phyloP scores from a whole-genome alignment of 2,888 invertebrate genomes.

The Chromoteleia sp. region DNA sequence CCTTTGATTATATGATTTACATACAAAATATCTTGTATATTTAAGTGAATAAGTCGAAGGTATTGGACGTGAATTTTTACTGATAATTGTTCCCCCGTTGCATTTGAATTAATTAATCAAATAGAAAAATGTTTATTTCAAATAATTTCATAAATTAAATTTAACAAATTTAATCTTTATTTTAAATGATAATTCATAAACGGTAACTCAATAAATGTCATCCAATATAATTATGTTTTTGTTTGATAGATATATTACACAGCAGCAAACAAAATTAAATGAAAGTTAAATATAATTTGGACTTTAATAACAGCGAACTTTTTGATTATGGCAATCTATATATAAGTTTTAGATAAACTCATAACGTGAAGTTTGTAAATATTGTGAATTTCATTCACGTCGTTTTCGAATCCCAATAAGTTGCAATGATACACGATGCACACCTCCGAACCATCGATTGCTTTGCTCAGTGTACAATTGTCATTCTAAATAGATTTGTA shows the following conservation, averaged over 20 bases:
- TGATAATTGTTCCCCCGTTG: background rate
- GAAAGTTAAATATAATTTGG: constrained; percentile 20
- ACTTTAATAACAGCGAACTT: constrained; percentile 4
- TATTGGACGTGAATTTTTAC: constrained; percentile 2
- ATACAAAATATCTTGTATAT: constrained; percentile 11
- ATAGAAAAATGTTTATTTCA: background rate
- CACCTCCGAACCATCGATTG: constrained; percentile 61
- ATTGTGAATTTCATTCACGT: constrained; percentile 57
- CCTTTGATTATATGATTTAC: constrained; percentile 33
- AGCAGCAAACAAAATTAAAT: constrained; percentile 1
- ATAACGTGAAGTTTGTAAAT: constrained; percentile 62
- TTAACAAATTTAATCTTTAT: background rate
- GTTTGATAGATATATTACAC: background rate
- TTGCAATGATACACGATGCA: constrained; percentile 48
- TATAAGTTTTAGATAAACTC: constrained; percentile 36
- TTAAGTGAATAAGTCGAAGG: constrained; percentile 13
- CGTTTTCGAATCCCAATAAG: constrained; percentile 35
- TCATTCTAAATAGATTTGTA: constrained; percentile 62
- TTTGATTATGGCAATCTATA: constrained; percentile 32
- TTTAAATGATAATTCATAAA: background rate
- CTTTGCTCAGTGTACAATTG: constrained; percentile 70
- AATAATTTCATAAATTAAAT: background rate
- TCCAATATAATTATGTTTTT: background rate
- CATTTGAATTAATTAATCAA: constrained; percentile 1
- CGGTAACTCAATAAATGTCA: background rate